A percentile compares a stretch with the other conserved stretches of the same genome.
These are phyloP conservation scores for Thalassoma bifasciatum DNA, from an alignment of 2,113 vertebrate species.

Conservation along the genomic window DNA sequence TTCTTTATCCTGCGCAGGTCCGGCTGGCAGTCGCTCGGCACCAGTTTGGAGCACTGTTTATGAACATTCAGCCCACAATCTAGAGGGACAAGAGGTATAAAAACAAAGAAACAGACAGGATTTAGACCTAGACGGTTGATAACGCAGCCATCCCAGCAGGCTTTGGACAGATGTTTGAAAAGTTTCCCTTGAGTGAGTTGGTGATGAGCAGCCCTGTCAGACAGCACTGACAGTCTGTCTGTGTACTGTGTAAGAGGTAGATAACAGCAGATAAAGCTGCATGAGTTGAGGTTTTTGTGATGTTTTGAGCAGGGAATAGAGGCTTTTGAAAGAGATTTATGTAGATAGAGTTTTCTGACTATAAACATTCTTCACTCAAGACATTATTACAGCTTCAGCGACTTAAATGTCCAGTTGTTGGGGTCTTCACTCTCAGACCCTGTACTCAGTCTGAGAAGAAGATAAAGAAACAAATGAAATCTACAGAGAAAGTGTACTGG, in stretches of 20 bases:
- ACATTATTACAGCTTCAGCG: constrained; percentile 37
- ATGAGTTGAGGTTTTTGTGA: constrained; percentile 18
- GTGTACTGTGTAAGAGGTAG: constrained; percentile 41
- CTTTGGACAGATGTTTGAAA: constrained; percentile 50
- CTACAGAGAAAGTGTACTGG: constrained; percentile 22
- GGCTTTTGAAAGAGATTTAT: constrained; percentile 19
- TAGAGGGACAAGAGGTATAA: constrained; percentile 61
- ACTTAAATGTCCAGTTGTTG: constrained; percentile 8
- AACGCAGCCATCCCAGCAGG: constrained; percentile 53
- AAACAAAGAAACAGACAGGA: constrained; percentile 15
- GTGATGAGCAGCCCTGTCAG: constrained; percentile 62
- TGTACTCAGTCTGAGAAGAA: constrained; percentile 10
- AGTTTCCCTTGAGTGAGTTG: constrained; percentile 43
- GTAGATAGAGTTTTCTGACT: not conserved
- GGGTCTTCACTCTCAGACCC: constrained; percentile 15
- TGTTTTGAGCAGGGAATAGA: constrained; percentile 39
- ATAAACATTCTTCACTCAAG: constrained; percentile 28
- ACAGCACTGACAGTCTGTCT: constrained; percentile 37
- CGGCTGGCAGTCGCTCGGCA: constrained; percentile 97
- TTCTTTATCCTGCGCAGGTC: constrained; percentile 97
- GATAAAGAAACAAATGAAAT: constrained; percentile 24
- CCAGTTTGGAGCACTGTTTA: constrained; percentile 97
- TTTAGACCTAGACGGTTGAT: constrained; percentile 43
- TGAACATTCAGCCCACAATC: constrained; percentile 98
- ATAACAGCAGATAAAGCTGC: constrained; percentile 46